These are phyloP conservation scores for Temnothorax longispinosus DNA, from an alignment of 1,140 invertebrate species.

Conservation along the genomic window DNA sequence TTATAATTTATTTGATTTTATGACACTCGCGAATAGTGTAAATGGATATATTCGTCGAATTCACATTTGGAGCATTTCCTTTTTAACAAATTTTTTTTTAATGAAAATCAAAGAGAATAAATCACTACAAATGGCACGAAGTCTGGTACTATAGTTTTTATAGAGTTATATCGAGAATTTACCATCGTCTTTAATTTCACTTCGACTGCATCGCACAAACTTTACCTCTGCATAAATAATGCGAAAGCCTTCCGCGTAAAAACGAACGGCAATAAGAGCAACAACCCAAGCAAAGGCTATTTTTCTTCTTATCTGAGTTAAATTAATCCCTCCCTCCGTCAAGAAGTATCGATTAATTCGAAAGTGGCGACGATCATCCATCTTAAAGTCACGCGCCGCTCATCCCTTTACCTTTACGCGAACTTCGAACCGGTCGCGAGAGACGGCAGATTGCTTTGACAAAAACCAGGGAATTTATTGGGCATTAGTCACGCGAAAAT, in stretches of 20 bases:
- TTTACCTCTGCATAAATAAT: constrained; percentile 49
- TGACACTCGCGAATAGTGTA: no score
- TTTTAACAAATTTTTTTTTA: no score
- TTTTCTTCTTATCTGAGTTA: constrained; percentile 56
- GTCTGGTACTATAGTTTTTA: no score
- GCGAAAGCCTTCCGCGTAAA: constrained; percentile 21
- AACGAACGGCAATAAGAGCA: constrained; percentile 21
- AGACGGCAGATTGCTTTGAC: constrained; percentile 56
- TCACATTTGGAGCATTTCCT: no score
- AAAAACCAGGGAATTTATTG: constrained; percentile 48
- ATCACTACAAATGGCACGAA: no score
- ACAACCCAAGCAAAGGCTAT: constrained; percentile 11
- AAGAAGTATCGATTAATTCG: constrained; percentile 53
- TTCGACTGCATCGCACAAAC: constrained; percentile 12
- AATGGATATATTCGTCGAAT: no score
- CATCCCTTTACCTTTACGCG: constrained; percentile 34
- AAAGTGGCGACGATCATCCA: constrained; percentile 54
- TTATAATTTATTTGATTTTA: no score
- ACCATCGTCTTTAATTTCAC: constrained; percentile 33
- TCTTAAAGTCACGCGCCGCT: constrained; percentile 53
- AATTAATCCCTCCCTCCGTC: constrained; percentile 42
- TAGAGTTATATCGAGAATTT: background rate
- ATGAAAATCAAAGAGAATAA: no score
- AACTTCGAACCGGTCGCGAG: constrained; percentile 22
- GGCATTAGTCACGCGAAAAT: constrained; percentile 45